Evolutionary conservation across 2,113 vertebrate genomes (phyloP).

Genomic region (Camelus bactrianus): DNA sequence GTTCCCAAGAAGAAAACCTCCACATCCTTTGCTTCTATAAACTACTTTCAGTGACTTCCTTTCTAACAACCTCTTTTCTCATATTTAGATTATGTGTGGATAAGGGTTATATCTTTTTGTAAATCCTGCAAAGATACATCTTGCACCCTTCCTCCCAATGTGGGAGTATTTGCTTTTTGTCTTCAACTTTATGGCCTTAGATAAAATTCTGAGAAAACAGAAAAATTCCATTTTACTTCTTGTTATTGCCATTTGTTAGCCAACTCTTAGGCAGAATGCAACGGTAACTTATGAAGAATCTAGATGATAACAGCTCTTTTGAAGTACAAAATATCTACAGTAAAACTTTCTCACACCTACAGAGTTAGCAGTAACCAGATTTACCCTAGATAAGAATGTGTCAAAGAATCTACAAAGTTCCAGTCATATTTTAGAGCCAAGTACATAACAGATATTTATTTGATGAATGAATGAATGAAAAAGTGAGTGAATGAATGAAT

Average conservation of each 20-base stretch:
- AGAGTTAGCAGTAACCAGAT: not conserved
- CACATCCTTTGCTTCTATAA: not conserved
- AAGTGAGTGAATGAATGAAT: constrained; percentile 9
- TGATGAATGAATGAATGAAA: not conserved
- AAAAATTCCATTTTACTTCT: constrained; percentile 24
- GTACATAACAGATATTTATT: not conserved
- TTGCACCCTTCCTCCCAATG: not conserved
- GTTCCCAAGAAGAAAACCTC: not conserved
- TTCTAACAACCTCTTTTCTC: not conserved
- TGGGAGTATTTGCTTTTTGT: not conserved
- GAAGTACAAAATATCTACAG: not conserved
- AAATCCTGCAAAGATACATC: not conserved
- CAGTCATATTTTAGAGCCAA: constrained; percentile 11
- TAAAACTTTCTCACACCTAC: not conserved
- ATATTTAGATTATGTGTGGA: not conserved
- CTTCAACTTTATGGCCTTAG: constrained; percentile 24
- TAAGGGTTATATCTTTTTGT: not conserved
- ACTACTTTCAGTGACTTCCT: constrained; percentile 7
- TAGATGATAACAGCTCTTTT: not conserved
- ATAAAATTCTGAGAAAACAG: constrained; percentile 35
- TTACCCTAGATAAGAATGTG: not conserved
- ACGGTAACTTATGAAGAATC: not conserved
- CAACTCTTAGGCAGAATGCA: not conserved
- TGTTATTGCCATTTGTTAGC: not conserved
- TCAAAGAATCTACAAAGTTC: constrained; percentile 14